Evolutionary conservation across 2,113 vertebrate genomes (phyloP).

Genomic region (Lucifuga dentata): DNA sequence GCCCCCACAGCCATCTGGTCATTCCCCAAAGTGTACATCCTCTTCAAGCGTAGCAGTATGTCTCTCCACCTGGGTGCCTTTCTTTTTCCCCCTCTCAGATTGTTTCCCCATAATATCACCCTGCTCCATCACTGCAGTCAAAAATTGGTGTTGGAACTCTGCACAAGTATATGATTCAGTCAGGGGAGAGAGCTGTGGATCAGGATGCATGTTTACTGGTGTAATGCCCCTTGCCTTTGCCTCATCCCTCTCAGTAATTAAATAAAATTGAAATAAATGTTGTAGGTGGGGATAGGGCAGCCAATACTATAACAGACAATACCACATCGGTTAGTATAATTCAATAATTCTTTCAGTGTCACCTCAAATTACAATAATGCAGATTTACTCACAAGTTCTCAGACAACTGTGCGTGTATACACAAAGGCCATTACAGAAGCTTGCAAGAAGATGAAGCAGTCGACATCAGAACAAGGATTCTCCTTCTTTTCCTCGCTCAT

Average conservation of each 20-base stretch:
- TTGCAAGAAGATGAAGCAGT: constrained; percentile 27
- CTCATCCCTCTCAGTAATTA: constrained; percentile 64
- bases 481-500: constrained; percentile 42
- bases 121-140: constrained; percentile 46
- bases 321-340: constrained; percentile 64
- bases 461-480: constrained; percentile 54
- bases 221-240: background rate
- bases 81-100: constrained; percentile 57
- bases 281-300: constrained; percentile 44
- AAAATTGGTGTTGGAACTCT: constrained; percentile 52
- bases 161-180: background rate
- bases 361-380: constrained; percentile 62
- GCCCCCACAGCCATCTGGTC: constrained; percentile 70
- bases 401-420: constrained; percentile 29
- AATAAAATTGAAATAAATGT: constrained; percentile 68
- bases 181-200: constrained; percentile 18
- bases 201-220: constrained; percentile 2
- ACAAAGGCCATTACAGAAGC: constrained; percentile 26
- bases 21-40: constrained; percentile 72
- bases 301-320: constrained; percentile 23
- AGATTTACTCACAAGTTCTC: constrained; percentile 55
- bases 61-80: constrained; percentile 75
- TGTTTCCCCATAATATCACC: constrained; percentile 65
- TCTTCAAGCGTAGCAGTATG: constrained; percentile 67
- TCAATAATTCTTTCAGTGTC: constrained; percentile 56